phyloP scores from a whole-genome alignment of 2,888 invertebrate genomes.

The Melanotus villosus region DNA sequence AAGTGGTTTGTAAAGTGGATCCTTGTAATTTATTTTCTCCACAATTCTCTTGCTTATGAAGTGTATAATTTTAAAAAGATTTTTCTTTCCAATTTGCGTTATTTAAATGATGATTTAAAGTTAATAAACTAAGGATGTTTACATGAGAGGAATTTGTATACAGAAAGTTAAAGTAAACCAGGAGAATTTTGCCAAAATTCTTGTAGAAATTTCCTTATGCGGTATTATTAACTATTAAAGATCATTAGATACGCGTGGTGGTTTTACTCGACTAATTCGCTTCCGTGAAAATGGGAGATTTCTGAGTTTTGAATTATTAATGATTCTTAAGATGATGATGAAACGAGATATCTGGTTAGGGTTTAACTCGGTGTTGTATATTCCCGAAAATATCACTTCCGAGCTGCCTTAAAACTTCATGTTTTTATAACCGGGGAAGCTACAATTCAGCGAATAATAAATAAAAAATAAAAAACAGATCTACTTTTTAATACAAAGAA shows the following conservation, averaged over 20 bases:
- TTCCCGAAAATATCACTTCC: neutral
- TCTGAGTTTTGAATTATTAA: conserved; percentile 52
- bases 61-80: neutral
- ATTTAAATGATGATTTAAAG: no score
- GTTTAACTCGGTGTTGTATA: neutral
- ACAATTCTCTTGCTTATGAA: no score
- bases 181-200: conserved; percentile 16
- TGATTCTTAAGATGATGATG: conserved; percentile 46
- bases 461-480: no score
- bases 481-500: no score
- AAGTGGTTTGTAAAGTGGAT: conserved; percentile 6
- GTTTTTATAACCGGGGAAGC: no score
- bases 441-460: no score
- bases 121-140: no score
- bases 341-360: conserved; percentile 45
- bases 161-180: no score
- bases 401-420: neutral
- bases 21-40: no score
- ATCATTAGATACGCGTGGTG: conserved; percentile 52
- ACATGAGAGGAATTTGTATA: no score
- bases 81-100: no score
- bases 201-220: conserved; percentile 34
- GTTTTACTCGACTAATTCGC: conserved; percentile 53
- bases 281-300: conserved; percentile 55
- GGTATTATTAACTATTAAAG: conserved; percentile 43